phyloP scores from a whole-genome alignment of 2,113 vertebrate genomes.

The Protobothrops flavoviridis region DNA sequence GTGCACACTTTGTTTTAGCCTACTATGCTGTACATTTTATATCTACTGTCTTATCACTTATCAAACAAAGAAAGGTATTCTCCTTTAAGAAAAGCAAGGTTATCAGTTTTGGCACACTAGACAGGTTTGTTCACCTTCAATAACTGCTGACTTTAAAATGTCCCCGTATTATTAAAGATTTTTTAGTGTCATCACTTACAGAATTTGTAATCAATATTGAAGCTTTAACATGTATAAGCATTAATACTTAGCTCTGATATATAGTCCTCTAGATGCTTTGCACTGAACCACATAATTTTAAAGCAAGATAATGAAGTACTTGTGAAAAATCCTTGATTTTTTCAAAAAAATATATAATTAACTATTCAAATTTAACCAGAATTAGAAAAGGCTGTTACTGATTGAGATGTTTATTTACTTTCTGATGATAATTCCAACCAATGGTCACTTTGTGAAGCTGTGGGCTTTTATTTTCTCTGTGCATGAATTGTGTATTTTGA shows the following conservation, averaged over 20 bases:
- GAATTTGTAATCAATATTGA: slow-evolving; percentile 10
- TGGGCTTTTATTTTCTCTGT: slow-evolving; percentile 1
- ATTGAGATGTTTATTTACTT: slow-evolving; percentile 14
- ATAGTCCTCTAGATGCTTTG: not conserved
- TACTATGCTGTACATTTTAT: not conserved
- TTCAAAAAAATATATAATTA: not conserved
- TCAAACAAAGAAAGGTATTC: not conserved
- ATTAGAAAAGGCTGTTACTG: not conserved
- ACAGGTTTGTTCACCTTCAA: not conserved
- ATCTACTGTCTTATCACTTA: not conserved
- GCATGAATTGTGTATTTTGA: not conserved
- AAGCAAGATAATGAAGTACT: slow-evolving; percentile 6
- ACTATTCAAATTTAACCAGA: not conserved
- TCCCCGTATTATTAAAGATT: not conserved
- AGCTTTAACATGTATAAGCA: slow-evolving; percentile 18
- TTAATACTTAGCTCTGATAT: not conserved
- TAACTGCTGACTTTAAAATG: not conserved
- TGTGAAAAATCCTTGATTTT: slow-evolving; percentile 1
- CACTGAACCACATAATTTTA: slow-evolving; percentile 1
- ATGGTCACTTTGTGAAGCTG: not conserved
- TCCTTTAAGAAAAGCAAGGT: not conserved
- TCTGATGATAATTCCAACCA: slow-evolving; percentile 14
- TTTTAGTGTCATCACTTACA: slow-evolving; percentile 14
- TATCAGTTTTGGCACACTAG: not conserved
- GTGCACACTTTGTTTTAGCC: not conserved